Conservation (phyloP, 1,140 invertebrate species). For the Procambarus clarkii region DNA sequence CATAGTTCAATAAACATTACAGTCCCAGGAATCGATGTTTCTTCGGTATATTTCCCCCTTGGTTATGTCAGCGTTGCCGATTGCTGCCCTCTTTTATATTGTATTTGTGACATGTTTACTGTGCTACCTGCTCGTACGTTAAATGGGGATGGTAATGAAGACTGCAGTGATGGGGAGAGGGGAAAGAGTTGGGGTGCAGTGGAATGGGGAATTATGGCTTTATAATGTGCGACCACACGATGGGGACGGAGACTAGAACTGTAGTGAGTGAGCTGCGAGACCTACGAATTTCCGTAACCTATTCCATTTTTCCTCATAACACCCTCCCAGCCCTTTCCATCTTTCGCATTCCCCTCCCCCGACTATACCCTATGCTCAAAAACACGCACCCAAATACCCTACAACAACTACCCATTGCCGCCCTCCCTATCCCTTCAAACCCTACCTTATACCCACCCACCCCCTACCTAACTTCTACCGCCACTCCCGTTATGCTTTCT, state of each 20-base stretch:
- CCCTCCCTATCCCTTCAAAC: no score
- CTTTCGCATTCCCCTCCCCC: no score
- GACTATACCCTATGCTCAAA: no score
- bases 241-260: neutral
- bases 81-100: conserved; percentile 26
- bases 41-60: neutral
- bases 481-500: neutral
- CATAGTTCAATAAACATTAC: conserved; percentile 61
- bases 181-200: neutral
- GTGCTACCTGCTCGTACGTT: neutral
- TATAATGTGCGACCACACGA: neutral
- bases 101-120: conserved; percentile 34
- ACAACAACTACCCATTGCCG: no score
- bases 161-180: neutral
- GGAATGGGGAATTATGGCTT: neutral
- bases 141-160: neutral
- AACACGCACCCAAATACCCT: no score
- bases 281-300: neutral
- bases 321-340: neutral
- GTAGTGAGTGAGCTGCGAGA: neutral
- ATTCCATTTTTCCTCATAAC: neutral
- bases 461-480: neutral
- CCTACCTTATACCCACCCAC: neutral
- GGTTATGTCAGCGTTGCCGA: conserved; percentile 5
- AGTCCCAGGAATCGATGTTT: conserved; percentile 26